Base-by-base conservation (phyloP, 2,888 invertebrate genomes). In the Ornithoptera priamus region DNA sequence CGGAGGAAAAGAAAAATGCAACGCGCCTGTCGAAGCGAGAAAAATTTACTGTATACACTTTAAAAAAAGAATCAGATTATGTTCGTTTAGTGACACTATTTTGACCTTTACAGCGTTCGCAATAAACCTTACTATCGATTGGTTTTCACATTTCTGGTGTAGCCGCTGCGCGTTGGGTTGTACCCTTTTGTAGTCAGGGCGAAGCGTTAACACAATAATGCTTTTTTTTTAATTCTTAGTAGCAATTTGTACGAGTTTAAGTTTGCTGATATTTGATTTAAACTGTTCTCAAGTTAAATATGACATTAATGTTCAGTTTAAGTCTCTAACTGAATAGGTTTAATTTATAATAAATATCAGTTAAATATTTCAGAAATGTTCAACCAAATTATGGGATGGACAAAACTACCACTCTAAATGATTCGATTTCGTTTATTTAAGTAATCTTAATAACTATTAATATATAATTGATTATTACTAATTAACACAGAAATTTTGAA, bases 191-290 rank as follows among this genome's bases (percentile, higher is more conserved):
- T 74, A 77, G 39, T 20, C 65, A 71, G 77, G 84, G 85, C 86
- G 84, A 81, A 79, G 84, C 81, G 85, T 79, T 87, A 87, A 86
- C 83, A 81, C 77, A 84, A 87, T 86, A 81, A 77, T 64, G 62
- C 63, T 74, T 79, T 78, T 50, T 46, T 83, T 81, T 80, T 82
- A 82, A 83, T 78, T 80, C 80, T 80, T 80, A 79, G 77, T 75
- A 76, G 78, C 84, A 84, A 86, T 86, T 87, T 87, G 84, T 78
- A 72, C 73, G 78, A 84, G 84, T 85, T 87, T 83, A 78, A 73
- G 74, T 75, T 74, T 77, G 72, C 62, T 59, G 69, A 67, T 64
- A 67, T 70, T 72, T 67, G 62, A 62, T 70, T 70, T 62, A 62
- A 68, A 62, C 61, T 65, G 69, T 57, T 56, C 36, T 18, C 56